Evolutionary conservation across 2,888 invertebrate species (phyloP).

Genomic region (Tanypteryx hageni): DNA sequence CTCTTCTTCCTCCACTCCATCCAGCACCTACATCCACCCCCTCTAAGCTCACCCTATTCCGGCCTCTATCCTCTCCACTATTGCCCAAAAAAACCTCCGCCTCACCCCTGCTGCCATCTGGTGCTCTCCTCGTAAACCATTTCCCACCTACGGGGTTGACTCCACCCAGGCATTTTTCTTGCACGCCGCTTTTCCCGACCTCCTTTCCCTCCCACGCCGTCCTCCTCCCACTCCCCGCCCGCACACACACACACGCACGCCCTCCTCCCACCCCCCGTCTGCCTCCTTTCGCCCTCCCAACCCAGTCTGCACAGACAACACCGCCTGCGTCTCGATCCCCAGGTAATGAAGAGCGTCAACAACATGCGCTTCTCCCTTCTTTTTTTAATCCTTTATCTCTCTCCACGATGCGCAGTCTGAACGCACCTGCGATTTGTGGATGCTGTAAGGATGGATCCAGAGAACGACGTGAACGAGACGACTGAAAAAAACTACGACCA

Average conservation of each 20-base stretch:
- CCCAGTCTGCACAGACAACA: conserved; percentile 18
- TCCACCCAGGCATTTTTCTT: conserved; percentile 63
- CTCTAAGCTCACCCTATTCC: not conserved
- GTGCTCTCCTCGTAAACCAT: conserved; percentile 57
- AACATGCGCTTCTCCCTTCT: conserved; percentile 12
- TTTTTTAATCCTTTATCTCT: not conserved
- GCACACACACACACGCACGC: not conserved
- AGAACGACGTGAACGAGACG: not conserved
- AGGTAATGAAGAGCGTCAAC: conserved; percentile 58
- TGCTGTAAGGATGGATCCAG: not conserved
- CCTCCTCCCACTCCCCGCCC: not conserved
- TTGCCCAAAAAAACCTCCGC: conserved; percentile 44
- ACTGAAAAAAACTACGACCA: not conserved
- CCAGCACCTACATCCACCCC: not conserved
- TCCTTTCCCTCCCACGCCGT: conserved; percentile 4
- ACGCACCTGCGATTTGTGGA: conserved; percentile 46
- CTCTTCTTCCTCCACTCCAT: not conserved
- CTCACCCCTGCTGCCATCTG: conserved; percentile 44
- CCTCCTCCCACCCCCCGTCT: conserved; percentile 36
- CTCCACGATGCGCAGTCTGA: conserved; percentile 8
- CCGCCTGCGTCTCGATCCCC: conserved; percentile 34
- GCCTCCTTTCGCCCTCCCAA: not conserved
- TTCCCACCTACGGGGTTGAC: conserved; percentile 35
- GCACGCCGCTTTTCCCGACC: conserved; percentile 65
- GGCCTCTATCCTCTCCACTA: conserved; percentile 2